Percentiles rank a stretch among this genome's conserved stretches.
phyloP scores from a whole-genome alignment of 1,140 invertebrate genomes.

The Melanaphis sacchari region DNA sequence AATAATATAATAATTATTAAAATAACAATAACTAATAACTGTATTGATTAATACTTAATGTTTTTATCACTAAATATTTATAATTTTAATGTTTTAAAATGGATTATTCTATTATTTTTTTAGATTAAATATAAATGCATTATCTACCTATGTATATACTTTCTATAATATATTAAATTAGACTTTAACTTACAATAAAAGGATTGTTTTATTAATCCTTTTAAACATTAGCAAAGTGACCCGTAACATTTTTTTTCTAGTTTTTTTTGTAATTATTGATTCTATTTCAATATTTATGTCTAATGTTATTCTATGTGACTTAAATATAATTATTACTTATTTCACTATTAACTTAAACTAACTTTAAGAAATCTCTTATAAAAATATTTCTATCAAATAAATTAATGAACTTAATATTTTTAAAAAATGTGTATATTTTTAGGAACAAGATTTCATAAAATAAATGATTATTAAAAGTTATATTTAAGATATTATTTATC shows the following conservation, averaged over 20 bases:
- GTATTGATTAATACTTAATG: not conserved
- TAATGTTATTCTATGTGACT: not conserved
- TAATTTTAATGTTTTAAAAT: not conserved
- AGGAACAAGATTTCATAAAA: not conserved
- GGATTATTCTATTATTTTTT: not conserved
- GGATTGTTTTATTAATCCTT: not conserved
- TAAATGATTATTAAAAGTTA: not conserved
- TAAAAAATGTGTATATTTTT: not conserved
- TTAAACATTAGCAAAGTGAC: conserved; percentile 1
- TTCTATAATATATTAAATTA: conserved; percentile 24
- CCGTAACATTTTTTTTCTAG: conserved; percentile 16
- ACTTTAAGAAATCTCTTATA: not conserved
- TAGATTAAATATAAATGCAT: not conserved
- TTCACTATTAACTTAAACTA: not conserved
- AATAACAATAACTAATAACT: not conserved
- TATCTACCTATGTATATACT: not conserved
- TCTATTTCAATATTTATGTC: not conserved
- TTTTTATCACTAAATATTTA: not conserved
- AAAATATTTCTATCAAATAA: not conserved
- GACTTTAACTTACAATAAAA: not conserved
- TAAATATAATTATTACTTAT: not conserved
- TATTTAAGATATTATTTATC: not conserved
- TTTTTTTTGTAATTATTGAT: conserved; percentile 7
- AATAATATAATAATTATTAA: not conserved
- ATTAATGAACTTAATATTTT: not conserved